phyloP scores from a whole-genome alignment of 2,113 vertebrate genomes.

The Terrapene triunguis region DNA sequence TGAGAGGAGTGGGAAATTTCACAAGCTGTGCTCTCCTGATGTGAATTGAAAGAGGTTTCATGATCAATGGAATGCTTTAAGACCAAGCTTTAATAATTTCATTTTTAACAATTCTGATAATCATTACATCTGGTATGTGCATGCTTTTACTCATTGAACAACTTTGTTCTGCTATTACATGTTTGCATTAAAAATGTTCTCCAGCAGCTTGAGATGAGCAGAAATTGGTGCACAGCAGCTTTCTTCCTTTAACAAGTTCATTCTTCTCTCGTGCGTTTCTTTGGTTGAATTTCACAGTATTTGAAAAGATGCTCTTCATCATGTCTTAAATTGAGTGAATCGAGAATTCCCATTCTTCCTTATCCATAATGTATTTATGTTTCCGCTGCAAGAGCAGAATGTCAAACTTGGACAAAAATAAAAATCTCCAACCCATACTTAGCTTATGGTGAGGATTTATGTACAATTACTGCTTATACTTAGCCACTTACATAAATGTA shows the following conservation, averaged over 20 bases:
- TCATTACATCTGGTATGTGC: slow-evolving; percentile 25
- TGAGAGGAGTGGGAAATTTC: neutral
- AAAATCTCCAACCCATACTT: neutral
- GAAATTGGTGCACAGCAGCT: neutral
- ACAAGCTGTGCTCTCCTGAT: neutral
- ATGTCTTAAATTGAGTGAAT: neutral
- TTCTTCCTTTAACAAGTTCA: neutral
- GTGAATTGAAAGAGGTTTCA: neutral
- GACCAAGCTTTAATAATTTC: neutral
- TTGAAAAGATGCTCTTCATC: neutral
- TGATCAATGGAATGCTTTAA: neutral
- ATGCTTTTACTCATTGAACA: slow-evolving; percentile 7
- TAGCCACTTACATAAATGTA: neutral
- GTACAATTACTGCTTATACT: neutral
- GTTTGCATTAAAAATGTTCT: neutral
- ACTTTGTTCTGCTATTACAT: slow-evolving; percentile 1
- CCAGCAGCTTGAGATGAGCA: neutral
- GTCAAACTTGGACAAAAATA: neutral
- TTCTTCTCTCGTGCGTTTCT: neutral
- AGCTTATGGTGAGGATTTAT: neutral
- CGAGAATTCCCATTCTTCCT: neutral
- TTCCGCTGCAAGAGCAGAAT: neutral
- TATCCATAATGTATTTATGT: neutral
- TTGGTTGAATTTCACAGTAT: neutral
- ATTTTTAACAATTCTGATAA: neutral